A percentile compares a stretch with the other conserved stretches of the same genome.
Conservation (phyloP, 2,113 vertebrate species). For the Anhinga anhinga region DNA sequence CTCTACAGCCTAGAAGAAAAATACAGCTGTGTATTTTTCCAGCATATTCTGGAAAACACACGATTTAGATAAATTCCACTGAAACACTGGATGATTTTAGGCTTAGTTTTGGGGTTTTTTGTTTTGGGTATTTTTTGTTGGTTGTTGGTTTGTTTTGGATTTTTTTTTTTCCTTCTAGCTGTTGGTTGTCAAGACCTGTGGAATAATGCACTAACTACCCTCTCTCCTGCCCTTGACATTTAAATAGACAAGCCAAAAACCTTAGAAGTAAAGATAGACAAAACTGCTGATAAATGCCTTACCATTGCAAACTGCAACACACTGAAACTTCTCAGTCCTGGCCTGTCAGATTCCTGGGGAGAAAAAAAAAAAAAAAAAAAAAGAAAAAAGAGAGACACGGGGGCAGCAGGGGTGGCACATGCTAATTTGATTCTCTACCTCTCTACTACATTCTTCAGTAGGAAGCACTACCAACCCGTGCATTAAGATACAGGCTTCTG, state of each 20-base stretch:
- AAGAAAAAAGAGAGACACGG: no score
- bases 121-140: no score
- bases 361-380: no score
- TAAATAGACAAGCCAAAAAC: neutral
- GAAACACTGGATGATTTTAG: neutral
- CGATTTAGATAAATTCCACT: neutral
- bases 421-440: neutral
- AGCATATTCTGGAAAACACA: neutral
- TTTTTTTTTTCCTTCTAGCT: neutral
- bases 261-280: neutral
- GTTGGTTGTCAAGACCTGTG: neutral
- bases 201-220: neutral
- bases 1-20: neutral
- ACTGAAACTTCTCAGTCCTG: neutral
- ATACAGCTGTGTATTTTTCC: no score
- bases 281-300: neutral
- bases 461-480: neutral
- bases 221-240: neutral
- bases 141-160: no score
- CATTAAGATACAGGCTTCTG: neutral
- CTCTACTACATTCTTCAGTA: neutral
- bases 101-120: neutral
- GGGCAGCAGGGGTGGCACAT: neutral
- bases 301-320: neutral
- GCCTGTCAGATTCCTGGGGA: neutral